Evolutionary conservation across 2,113 vertebrate species (phyloP).

Genomic region (Helogale parvula): DNA sequence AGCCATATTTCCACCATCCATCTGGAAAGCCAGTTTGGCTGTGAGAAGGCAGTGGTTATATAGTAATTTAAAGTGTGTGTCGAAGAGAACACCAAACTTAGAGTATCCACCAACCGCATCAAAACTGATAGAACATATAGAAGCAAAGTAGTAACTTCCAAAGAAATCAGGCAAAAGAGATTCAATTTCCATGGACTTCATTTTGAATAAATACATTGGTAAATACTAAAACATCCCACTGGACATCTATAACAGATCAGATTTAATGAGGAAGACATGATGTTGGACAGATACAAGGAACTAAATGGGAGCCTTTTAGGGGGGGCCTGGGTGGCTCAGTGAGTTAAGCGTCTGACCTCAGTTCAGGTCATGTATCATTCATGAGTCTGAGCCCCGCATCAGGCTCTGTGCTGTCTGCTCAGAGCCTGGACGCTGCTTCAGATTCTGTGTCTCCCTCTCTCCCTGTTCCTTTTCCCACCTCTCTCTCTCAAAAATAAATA

Average conservation of each 20-base stretch:
- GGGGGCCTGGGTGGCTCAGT: too few relatives aligned
- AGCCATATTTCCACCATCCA: neutral
- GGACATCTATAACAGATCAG: neutral
- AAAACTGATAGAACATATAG: neutral
- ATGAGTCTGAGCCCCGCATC: too few relatives aligned
- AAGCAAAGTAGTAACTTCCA: neutral
- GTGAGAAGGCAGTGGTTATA: neutral
- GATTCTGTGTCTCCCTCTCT: too few relatives aligned
- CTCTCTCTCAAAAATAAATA: too few relatives aligned
- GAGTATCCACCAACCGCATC: neutral
- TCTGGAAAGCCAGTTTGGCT: neutral
- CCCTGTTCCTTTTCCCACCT: too few relatives aligned
- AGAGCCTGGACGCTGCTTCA: too few relatives aligned
- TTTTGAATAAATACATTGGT: neutral
- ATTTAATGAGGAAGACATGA: neutral
- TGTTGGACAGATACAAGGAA: neutral
- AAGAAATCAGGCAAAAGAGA: slow-evolving; percentile 14
- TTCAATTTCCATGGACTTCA: neutral
- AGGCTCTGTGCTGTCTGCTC: too few relatives aligned
- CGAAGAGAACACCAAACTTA: neutral
- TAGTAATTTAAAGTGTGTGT: neutral
- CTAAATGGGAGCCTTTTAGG: neutral
- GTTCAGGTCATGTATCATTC: too few relatives aligned
- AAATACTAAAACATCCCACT: neutral
- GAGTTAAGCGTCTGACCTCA: too few relatives aligned